A percentile compares a stretch with the other conserved stretches of the same genome.
phyloP scores from a whole-genome alignment of 1,140 invertebrate genomes.

The Polypedilum vanderplanki region DNA sequence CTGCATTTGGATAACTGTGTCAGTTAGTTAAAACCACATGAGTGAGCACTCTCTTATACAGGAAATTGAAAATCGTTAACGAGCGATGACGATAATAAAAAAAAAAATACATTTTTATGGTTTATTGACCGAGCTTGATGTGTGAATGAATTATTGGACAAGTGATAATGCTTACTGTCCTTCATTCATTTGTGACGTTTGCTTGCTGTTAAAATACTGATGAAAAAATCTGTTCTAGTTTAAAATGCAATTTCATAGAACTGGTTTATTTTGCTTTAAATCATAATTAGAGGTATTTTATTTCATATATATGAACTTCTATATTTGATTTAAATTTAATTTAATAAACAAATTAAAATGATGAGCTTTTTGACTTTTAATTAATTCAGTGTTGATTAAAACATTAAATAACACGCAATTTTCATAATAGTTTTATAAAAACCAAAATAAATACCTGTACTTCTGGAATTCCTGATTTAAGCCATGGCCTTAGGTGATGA shows the following conservation, averaged over 20 bases:
- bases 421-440: neutral
- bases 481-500: slow-evolving; percentile 57
- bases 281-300: too few species aligned
- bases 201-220: too few species aligned
- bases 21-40: neutral
- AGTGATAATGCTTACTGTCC: too few species aligned
- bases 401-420: neutral
- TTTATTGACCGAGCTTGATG: neutral
- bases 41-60: neutral
- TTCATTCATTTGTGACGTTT: too few species aligned
- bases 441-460: slow-evolving; percentile 45
- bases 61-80: slow-evolving; percentile 18
- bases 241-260: neutral
- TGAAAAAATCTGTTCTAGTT: too few species aligned
- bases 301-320: too few species aligned
- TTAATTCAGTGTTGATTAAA: neutral
- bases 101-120: neutral
- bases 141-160: too few species aligned
- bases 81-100: neutral
- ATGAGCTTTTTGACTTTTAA: neutral
- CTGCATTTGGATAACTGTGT: neutral
- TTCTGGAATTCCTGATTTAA: slow-evolving; percentile 59
- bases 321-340: neutral
- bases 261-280: neutral
- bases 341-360: neutral